phyloP scores from a whole-genome alignment of 2,113 vertebrate species.

The Clupea harengus region DNA sequence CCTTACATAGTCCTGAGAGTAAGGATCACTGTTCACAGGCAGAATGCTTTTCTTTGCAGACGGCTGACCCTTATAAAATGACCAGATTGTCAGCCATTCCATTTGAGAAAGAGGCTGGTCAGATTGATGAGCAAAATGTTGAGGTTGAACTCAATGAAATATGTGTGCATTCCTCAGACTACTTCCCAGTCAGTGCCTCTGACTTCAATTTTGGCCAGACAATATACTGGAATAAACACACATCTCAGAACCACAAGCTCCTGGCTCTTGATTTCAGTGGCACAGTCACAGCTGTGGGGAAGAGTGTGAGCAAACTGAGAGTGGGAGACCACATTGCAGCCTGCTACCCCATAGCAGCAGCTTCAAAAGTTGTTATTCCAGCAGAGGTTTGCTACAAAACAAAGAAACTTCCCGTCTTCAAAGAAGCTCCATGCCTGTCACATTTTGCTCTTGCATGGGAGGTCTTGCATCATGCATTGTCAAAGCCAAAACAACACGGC shows the following conservation, averaged over 20 bases:
- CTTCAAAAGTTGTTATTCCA: slow-evolving; percentile 70
- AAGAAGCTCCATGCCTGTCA: slow-evolving; percentile 76
- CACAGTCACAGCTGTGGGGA: slow-evolving; percentile 72
- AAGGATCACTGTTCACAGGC: slow-evolving; percentile 41
- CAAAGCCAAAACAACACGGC: slow-evolving; percentile 58
- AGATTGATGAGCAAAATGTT: slow-evolving; percentile 58
- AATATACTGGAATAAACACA: slow-evolving; percentile 78
- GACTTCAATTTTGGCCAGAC: slow-evolving; percentile 72
- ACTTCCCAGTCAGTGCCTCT: slow-evolving; percentile 78
- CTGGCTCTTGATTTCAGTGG: slow-evolving; percentile 81
- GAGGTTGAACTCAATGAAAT: slow-evolving; percentile 74
- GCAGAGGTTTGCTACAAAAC: slow-evolving; percentile 72
- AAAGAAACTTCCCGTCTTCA: slow-evolving; percentile 69
- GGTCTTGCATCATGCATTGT: slow-evolving; percentile 68
- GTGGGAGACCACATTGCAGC: slow-evolving; percentile 76
- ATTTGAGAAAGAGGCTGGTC: neutral
- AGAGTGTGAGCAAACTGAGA: slow-evolving; percentile 74
- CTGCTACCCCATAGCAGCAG: slow-evolving; percentile 77
- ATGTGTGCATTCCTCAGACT: slow-evolving; percentile 82
- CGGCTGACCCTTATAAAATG: slow-evolving; percentile 65
- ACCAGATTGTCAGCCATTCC: slow-evolving; percentile 67
- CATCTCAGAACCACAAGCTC: slow-evolving; percentile 71
- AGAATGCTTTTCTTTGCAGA: slow-evolving; percentile 69
- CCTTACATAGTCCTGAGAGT: slow-evolving; percentile 21
- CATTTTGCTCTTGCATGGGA: slow-evolving; percentile 79